Base-by-base conservation (phyloP, 2,113 vertebrate genomes). In the Neogobius melanostomus region DNA sequence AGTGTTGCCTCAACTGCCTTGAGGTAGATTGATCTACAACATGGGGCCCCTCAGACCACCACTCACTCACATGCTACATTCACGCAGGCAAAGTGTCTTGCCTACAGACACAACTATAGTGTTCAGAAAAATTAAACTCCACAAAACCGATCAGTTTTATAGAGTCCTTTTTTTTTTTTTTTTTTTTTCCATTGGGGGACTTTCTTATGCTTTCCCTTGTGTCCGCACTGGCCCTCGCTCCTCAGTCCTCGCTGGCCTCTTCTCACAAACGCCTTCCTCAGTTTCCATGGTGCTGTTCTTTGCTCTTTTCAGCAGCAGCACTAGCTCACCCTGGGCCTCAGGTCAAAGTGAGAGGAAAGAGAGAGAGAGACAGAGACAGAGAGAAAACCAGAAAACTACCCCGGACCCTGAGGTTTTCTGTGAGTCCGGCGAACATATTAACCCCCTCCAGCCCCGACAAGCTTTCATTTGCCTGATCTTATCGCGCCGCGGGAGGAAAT, bases 401-500 rank as follows among this genome's bases (percentile, higher is more conserved):
- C 9, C 7, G 17, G 67, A 51, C 45, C 64, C 70, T 14, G 21
- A 51, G 64, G 64, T 6, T 21, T 56, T 53, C 68, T 74, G 50
- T 0, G 14, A 50, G 69, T 71, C 76, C 64, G 65, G 72, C 70
- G 44, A 64, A 64, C 67, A 72, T 65, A 57, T 81, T 76, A 81
- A 80, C 82, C 74, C 80, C 73, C 73, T 80, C 64, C 64, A 15
- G 15, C 64, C 69, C 43, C 16, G 53, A 69, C 50, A 87, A 87
- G 89, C 90, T 95, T 95, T 93, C 91, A 76, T 92, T 65, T 54
- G 68, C 67, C 72, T 91, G 93, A 69, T 86, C 91, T 81, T 92
- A 93, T 95, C 83, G 95, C 91, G 93, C 87, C 84, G 90, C 90
- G 86, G 93, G 87, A 94, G 94, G 94, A 95, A 96, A 95, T 95